These are phyloP conservation scores for Anastrepha obliqua DNA, from an alignment of 1,140 invertebrate genomes.

Conservation along the genomic window DNA sequence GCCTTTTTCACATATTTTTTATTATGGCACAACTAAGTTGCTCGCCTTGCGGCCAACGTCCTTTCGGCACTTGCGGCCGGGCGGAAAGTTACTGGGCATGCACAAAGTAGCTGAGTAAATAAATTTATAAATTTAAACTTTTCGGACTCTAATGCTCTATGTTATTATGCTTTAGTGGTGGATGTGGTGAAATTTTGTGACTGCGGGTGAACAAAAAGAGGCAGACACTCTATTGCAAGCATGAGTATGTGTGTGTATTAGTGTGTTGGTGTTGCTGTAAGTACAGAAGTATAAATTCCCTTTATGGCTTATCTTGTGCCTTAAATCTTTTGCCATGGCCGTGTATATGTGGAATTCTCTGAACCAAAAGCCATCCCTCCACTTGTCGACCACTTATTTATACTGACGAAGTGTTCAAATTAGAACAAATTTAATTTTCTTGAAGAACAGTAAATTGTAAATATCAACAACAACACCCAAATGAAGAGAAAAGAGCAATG, in stretches of 20 bases:
- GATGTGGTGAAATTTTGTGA: not conserved
- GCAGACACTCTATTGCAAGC: not conserved
- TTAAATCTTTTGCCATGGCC: no score
- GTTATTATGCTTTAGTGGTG: not conserved
- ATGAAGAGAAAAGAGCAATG: not conserved
- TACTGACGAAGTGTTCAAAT: not conserved
- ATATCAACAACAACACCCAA: not conserved
- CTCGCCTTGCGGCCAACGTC: not conserved
- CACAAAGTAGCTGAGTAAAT: slow-evolving; percentile 31
- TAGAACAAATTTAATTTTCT: not conserved
- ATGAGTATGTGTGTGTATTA: not conserved
- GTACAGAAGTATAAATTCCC: no score
- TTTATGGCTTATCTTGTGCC: no score
- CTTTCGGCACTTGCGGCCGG: not conserved
- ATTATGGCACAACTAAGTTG: not conserved
- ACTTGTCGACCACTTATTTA: no score
- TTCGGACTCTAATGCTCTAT: not conserved
- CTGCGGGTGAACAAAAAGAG: not conserved
- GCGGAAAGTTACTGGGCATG: not conserved
- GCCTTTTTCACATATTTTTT: not conserved
- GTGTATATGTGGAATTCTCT: no score
- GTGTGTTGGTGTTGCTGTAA: no score
- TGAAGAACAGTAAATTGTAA: not conserved
- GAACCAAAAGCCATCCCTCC: no score
- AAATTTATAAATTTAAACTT: slow-evolving; percentile 37